phyloP scores from a whole-genome alignment of 2,888 invertebrate species.

The Nemapogon koenigi region DNA sequence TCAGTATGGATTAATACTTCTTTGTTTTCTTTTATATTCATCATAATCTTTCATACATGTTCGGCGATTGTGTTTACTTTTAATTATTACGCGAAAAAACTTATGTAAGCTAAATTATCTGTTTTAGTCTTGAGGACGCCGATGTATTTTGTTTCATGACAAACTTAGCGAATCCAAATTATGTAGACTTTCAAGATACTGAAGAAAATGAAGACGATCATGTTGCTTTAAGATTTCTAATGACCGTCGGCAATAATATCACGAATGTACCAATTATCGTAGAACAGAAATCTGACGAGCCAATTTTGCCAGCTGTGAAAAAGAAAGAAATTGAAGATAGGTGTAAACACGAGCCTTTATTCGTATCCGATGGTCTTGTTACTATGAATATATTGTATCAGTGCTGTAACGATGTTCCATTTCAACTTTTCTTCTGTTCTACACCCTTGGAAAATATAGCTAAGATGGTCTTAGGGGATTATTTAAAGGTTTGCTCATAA shows the following conservation, averaged over 20 bases:
- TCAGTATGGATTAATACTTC: too few species aligned
- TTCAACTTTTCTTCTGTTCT: conserved; percentile 34
- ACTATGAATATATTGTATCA: conserved; percentile 34
- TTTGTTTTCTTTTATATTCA: too few species aligned
- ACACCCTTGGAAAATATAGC: conserved; percentile 29
- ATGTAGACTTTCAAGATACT: conserved; percentile 26
- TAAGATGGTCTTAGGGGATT: conserved; percentile 32
- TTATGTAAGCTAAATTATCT: too few species aligned
- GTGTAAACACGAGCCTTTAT: too few species aligned
- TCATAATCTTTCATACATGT: too few species aligned
- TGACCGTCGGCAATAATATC: conserved; percentile 39
- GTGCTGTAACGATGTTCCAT: conserved; percentile 32
- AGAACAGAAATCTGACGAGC: not conserved
- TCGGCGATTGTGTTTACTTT: too few species aligned
- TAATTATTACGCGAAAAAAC: too few species aligned
- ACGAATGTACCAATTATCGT: not conserved
- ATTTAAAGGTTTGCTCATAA: conserved; percentile 29
- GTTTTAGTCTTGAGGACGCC: conserved; percentile 36
- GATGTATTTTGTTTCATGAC: conserved; percentile 44
- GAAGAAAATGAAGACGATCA: conserved; percentile 37
- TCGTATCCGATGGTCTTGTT: conserved; percentile 30
- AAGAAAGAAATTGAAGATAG: not conserved
- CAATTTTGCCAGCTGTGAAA: not conserved
- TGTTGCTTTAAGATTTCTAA: too few species aligned
- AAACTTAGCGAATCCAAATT: conserved; percentile 38